These are phyloP conservation scores for Hydrophis major DNA, from an alignment of 2,797 vertebrate species.

Conservation along the genomic window DNA sequence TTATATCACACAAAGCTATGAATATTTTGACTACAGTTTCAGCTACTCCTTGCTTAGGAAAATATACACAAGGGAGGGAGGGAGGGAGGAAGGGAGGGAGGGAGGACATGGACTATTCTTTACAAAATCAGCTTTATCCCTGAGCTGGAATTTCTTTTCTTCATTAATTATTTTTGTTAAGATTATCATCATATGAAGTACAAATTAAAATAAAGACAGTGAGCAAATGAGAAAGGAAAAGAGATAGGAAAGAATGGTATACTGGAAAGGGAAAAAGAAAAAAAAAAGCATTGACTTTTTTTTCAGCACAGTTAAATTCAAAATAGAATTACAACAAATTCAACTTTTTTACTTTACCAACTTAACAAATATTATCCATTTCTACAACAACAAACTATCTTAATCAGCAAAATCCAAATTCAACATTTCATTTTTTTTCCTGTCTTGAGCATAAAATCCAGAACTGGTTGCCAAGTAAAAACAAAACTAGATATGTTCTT, in stretches of 20 bases:
- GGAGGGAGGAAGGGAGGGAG: neutral
- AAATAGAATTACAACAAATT: neutral
- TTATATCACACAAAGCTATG: neutral
- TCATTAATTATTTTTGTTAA: neutral
- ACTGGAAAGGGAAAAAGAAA: neutral
- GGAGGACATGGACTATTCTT: neutral
- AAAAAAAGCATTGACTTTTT: neutral
- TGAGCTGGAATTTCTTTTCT: neutral
- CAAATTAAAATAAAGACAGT: neutral
- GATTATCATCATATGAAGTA: neutral
- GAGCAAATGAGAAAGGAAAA: neutral
- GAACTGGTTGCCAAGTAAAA: neutral
- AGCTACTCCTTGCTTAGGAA: neutral
- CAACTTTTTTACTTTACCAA: neutral
- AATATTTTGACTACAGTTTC: neutral
- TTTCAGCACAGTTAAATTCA: neutral
- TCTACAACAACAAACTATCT: neutral
- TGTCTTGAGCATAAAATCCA: neutral
- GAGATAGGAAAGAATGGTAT: neutral
- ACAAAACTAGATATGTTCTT: neutral
- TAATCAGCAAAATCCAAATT: neutral
- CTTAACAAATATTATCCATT: neutral
- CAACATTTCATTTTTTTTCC: neutral
- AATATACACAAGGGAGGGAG: neutral
- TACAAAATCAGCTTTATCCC: neutral